Percentiles rank a stretch among this genome's conserved stretches.
These are phyloP conservation scores for Sarcophaga carnaria DNA, from an alignment of 2,888 invertebrate species.

Conservation along the genomic window DNA sequence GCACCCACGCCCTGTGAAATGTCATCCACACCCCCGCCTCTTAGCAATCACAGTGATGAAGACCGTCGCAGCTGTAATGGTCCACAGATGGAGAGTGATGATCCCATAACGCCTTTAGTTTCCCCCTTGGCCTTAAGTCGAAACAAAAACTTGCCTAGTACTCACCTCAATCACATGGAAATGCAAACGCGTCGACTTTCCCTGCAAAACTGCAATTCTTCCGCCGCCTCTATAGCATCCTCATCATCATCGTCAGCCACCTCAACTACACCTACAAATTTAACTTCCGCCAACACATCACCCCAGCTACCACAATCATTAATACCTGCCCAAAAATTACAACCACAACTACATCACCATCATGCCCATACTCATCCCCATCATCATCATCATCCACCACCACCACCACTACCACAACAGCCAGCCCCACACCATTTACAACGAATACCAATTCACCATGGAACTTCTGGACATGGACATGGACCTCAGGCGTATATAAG, in stretches of 20 bases:
- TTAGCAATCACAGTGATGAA: constrained; percentile 68
- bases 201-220: constrained; percentile 73
- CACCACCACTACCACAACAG: constrained; percentile 49
- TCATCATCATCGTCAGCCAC: constrained; percentile 71
- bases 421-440: constrained; percentile 52
- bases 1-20: constrained; percentile 77
- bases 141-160: constrained; percentile 56
- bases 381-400: constrained; percentile 54
- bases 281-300: constrained; percentile 65
- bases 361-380: constrained; percentile 16
- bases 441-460: constrained; percentile 70
- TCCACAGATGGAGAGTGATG: constrained; percentile 15
- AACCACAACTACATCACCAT: constrained; percentile 29
- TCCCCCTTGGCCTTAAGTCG: constrained; percentile 71
- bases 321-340: constrained; percentile 64
- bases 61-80: constrained; percentile 60
- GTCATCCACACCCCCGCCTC: constrained; percentile 72
- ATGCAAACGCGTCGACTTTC: constrained; percentile 72
- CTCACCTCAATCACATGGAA: constrained; percentile 64
- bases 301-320: constrained; percentile 52
- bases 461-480: constrained; percentile 38
- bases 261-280: constrained; percentile 68
- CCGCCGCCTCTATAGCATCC: constrained; percentile 64
- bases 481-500: constrained; percentile 65
- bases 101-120: constrained; percentile 67